These are phyloP conservation scores for Neoniphon sammara DNA, from an alignment of 2,797 vertebrate genomes.

Conservation along the genomic window DNA sequence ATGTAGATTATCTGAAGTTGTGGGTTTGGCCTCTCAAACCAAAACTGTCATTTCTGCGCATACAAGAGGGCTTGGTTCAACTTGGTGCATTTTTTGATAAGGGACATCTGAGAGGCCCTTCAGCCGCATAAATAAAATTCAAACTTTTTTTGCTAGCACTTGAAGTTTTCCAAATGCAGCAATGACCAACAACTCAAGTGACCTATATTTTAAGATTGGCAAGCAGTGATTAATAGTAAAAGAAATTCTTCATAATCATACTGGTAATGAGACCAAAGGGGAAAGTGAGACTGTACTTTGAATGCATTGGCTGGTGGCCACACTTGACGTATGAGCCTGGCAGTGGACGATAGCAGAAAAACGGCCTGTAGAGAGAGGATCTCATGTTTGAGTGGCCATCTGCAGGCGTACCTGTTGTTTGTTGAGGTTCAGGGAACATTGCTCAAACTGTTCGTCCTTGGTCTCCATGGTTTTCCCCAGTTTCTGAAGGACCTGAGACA, in stretches of 20 bases:
- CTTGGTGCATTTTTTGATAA: not conserved
- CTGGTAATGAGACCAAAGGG: no score
- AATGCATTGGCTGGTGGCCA: no score
- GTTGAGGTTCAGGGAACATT: constrained; percentile 87
- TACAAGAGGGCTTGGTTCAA: not conserved
- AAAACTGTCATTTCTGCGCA: not conserved
- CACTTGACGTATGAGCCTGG: no score
- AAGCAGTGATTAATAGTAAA: no score
- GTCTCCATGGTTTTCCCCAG: constrained; percentile 95
- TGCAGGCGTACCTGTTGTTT: constrained; percentile 89
- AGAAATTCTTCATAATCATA: no score
- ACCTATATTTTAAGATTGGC: not conserved
- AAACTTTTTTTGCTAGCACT: no score
- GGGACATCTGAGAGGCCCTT: not conserved
- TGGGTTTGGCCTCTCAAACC: constrained; percentile 16
- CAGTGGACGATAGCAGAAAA: not conserved
- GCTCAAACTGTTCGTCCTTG: constrained; percentile 94
- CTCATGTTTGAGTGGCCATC: not conserved
- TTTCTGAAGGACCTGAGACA: constrained; percentile 92
- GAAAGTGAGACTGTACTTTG: no score
- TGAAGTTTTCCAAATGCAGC: not conserved
- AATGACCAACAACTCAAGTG: not conserved
- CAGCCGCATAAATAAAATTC: not conserved
- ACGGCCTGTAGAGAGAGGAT: not conserved
- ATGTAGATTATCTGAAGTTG: constrained; percentile 46